Percentiles rank a stretch among this genome's conserved stretches.
These are phyloP conservation scores for Cecidostiba fungosa DNA, from an alignment of 2,888 invertebrate genomes.

Conservation along the genomic window DNA sequence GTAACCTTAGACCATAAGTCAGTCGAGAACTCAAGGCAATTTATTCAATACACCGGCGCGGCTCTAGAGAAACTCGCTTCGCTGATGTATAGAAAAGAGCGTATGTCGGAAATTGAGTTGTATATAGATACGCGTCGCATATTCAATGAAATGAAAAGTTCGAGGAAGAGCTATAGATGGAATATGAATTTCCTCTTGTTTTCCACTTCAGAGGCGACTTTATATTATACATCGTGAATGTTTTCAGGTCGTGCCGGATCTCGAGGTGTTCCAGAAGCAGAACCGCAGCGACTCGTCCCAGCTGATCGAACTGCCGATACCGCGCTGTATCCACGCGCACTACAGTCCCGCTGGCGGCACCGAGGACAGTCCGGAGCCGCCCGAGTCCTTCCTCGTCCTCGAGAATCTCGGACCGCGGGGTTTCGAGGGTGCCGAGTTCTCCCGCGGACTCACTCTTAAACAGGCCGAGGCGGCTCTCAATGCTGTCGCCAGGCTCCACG, in stretches of 20 bases:
- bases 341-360: constrained; percentile 82
- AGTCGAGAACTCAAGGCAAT: neutral
- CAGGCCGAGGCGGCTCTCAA: constrained; percentile 87
- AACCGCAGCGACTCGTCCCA: constrained; percentile 76
- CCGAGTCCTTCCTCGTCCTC: constrained; percentile 87
- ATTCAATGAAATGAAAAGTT: constrained; percentile 12
- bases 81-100: neutral
- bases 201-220: neutral
- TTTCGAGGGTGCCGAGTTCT: constrained; percentile 86
- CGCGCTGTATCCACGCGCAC: constrained; percentile 86
- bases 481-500: constrained; percentile 88
- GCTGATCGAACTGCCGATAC: constrained; percentile 84
- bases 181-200: neutral
- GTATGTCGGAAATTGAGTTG: neutral
- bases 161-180: neutral
- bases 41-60: neutral
- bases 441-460: constrained; percentile 84
- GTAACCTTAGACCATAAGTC: neutral
- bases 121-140: neutral
- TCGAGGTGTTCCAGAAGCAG: constrained; percentile 84
- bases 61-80: neutral
- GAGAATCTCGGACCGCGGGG: constrained; percentile 87
- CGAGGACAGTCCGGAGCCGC: constrained; percentile 79
- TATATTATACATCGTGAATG: constrained; percentile 7
- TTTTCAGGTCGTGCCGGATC: constrained; percentile 86